Percentiles rank a stretch among this genome's conserved stretches.
Conservation (phyloP, 2,113 vertebrate species). For the Stigmatopora nigra region DNA sequence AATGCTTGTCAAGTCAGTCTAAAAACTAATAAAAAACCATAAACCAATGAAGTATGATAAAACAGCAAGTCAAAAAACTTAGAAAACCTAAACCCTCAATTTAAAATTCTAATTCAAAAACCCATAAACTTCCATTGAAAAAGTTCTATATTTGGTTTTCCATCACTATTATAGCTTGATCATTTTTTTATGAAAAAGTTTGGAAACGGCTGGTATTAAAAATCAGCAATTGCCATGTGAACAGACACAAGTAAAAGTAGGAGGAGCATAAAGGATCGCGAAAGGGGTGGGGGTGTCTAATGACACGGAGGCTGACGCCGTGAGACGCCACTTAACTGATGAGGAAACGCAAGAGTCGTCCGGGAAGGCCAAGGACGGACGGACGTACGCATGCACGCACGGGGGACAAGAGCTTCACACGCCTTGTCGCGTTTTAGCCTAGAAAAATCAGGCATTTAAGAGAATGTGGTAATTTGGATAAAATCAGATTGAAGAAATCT, state of each 20-base stretch:
- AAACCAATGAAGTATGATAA: neutral
- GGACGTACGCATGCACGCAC: constrained; percentile 2
- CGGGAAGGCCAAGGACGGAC: constrained; percentile 29
- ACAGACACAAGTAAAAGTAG: too few relatives aligned
- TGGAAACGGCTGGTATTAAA: constrained; percentile 2
- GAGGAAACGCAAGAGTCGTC: constrained; percentile 60
- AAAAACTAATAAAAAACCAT: too few relatives aligned
- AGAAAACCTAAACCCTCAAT: neutral
- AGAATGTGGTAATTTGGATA: too few relatives aligned
- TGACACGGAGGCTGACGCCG: constrained; percentile 42
- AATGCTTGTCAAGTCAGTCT: too few relatives aligned
- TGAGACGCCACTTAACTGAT: constrained; percentile 65
- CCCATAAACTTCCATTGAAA: too few relatives aligned
- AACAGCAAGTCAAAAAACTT: neutral
- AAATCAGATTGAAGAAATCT: too few relatives aligned
- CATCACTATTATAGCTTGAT: too few relatives aligned
- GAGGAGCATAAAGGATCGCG: neutral
- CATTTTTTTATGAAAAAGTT: too few relatives aligned
- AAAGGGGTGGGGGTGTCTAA: constrained; percentile 29
- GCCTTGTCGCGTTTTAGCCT: neutral
- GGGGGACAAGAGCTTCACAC: neutral
- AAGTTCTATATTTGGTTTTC: too few relatives aligned
- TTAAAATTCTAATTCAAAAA: too few relatives aligned
- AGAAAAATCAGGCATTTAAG: too few relatives aligned
- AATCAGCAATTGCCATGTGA: constrained; percentile 7